phyloP scores from a whole-genome alignment of 2,797 vertebrate genomes.

The Nasua narica region DNA sequence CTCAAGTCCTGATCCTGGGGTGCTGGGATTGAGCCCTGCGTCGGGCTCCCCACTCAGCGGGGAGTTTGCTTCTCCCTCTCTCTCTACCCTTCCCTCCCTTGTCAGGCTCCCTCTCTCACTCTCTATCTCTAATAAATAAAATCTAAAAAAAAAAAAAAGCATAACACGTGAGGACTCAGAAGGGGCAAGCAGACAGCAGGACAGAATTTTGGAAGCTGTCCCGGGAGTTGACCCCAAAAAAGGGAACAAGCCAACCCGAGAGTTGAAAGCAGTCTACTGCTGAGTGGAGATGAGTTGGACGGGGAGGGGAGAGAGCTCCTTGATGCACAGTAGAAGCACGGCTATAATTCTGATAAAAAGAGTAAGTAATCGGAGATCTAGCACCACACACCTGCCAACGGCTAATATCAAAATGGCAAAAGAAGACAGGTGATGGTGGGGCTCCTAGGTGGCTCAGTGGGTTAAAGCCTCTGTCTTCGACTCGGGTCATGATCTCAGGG shows the following conservation, averaged over 20 bases:
- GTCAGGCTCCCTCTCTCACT: neutral
- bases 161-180: neutral
- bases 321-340: rapidly evolving
- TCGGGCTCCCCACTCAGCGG: neutral
- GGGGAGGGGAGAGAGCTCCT: rapidly evolving
- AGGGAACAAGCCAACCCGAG: neutral
- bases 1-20: neutral
- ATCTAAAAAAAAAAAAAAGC: neutral
- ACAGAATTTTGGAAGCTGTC: neutral
- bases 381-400: rapidly evolving
- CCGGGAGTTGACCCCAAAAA: rapidly evolving
- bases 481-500: no score
- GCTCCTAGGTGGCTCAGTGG: no score
- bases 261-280: rapidly evolving
- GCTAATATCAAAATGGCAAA: rapidly evolving
- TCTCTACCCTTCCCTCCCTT: rapidly evolving
- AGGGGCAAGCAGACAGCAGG: neutral
- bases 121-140: neutral
- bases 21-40: rapidly evolving
- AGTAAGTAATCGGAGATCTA: no score
- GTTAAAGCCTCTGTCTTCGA: no score
- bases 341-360: neutral
- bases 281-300: no score
- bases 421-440: neutral
- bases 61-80: neutral